These are phyloP conservation scores for Suncus etruscus DNA, from an alignment of 2,113 vertebrate genomes.

Conservation along the genomic window DNA sequence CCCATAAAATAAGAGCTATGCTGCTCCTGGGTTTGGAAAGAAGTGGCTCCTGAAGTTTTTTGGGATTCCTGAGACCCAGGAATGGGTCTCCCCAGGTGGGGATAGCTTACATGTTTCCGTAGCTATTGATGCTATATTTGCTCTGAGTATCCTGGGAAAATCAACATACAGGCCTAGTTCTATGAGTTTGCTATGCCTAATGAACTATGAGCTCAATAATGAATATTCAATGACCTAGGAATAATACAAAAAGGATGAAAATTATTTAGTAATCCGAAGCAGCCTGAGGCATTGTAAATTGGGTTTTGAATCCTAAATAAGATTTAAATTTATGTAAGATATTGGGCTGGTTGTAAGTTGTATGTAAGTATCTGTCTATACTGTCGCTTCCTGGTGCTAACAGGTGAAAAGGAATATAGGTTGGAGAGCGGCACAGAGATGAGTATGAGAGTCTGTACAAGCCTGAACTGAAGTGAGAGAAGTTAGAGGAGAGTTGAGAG, in stretches of 20 bases:
- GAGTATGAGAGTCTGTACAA: neutral
- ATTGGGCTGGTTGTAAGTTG: neutral
- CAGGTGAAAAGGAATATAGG: neutral
- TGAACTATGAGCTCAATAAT: constrained; percentile 26
- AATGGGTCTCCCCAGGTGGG: too few species aligned
- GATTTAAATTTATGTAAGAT: constrained; percentile 14
- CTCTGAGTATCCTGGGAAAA: constrained; percentile 70
- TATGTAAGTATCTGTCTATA: neutral
- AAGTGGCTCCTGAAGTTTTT: neutral
- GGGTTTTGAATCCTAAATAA: neutral
- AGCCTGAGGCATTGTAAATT: neutral
- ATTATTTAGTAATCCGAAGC: neutral
- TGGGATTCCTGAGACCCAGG: neutral
- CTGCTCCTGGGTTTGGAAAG: neutral
- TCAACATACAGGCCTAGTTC: constrained; percentile 9
- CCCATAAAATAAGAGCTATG: neutral
- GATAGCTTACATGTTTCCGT: neutral
- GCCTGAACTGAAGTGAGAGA: neutral
- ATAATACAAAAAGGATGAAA: constrained; percentile 43
- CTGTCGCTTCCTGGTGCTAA: constrained; percentile 46
- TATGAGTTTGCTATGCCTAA: constrained; percentile 39
- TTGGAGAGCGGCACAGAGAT: neutral
- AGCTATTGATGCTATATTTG: constrained; percentile 56
- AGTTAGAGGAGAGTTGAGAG: neutral
- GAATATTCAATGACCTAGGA: constrained; percentile 21